Conservation (phyloP, 2,113 vertebrate genomes). For the Tupaia chinensis region DNA sequence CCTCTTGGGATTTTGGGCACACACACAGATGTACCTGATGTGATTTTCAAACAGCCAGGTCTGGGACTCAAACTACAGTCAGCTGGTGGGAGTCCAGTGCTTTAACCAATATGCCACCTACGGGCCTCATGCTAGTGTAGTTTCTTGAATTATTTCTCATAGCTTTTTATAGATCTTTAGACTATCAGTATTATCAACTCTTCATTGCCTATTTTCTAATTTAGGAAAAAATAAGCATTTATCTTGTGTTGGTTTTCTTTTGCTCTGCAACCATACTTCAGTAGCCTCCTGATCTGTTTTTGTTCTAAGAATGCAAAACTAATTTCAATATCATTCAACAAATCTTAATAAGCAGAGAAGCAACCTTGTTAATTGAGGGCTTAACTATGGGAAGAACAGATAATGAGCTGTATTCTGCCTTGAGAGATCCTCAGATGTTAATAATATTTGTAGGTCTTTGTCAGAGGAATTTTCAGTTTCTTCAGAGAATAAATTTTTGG, state of each 20-base stretch:
- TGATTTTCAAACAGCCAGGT: too few species aligned
- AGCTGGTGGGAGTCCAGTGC: too few species aligned
- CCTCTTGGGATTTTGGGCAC: too few species aligned
- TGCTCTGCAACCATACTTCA: background rate
- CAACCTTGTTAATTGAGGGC: background rate
- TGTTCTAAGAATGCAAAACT: conserved; percentile 47
- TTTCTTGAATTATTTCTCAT: conserved; percentile 8
- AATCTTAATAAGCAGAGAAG: conserved; percentile 47
- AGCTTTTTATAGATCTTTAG: background rate
- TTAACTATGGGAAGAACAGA: conserved; percentile 22
- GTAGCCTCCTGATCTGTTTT: conserved; percentile 11
- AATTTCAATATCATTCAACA: conserved; percentile 51
- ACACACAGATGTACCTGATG: too few species aligned
- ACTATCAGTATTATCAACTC: background rate
- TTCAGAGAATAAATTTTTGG: conserved; percentile 22
- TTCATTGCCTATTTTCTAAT: conserved; percentile 1
- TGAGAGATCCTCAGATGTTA: background rate
- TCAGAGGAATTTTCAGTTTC: background rate
- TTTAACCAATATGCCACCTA: too few species aligned
- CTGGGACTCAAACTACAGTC: too few species aligned
- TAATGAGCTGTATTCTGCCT: background rate
- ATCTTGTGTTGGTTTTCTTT: conserved; percentile 8
- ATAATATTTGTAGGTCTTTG: background rate
- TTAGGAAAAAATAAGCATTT: background rate
- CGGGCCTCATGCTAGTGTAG: background rate